Base-by-base conservation (phyloP, 2,888 invertebrate species). In the Adelphocoris suturalis region DNA sequence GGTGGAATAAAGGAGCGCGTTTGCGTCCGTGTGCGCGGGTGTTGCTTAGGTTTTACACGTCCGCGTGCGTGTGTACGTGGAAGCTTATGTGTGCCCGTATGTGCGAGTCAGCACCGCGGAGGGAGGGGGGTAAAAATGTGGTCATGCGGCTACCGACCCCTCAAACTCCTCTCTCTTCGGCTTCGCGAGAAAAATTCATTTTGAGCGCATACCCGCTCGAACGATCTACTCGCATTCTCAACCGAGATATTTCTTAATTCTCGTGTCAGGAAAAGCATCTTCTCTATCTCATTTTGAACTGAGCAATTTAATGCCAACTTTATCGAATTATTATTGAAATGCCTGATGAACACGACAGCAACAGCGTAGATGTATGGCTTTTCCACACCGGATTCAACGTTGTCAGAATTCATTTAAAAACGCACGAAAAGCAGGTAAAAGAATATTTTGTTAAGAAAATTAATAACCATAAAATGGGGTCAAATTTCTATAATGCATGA, bases 111-210 rank as follows among this genome's bases (percentile, higher is more conserved):
- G 68, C 19, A 23, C 19, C 23, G 68, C 9, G 68, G 11, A 16
- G 4, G 75, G 5, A n/a, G 19, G 75, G 75, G 19, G 78, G n/a
- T 16, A 46, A 47, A 47, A 47, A 80, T 80, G 78, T 47, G 78
- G 78, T 47, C 78, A 47, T 47, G 78, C 37, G 78, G 68, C 68
- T 23, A 7, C 68, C 78, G 0, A 37, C 78, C 46, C 76, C 28
- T 28, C 28, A 16, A 12, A 3, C n/a, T 19, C 61, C 76, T n/a
- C 76, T 28, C 28, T 12, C 76, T 28, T 28, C 46, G 46, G 37
- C 78, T 46, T 19, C 78, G 19, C 78, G 19, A 14, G 46, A 46
- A 78, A 37, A 78, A 78, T 78, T 78, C 78, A 78, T 78, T 78
- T 78, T 46, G 16, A 78, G 78, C 47, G 78, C 46, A 37, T 75